phyloP scores from a whole-genome alignment of 2,888 invertebrate genomes.

The Lithosia quadra region DNA sequence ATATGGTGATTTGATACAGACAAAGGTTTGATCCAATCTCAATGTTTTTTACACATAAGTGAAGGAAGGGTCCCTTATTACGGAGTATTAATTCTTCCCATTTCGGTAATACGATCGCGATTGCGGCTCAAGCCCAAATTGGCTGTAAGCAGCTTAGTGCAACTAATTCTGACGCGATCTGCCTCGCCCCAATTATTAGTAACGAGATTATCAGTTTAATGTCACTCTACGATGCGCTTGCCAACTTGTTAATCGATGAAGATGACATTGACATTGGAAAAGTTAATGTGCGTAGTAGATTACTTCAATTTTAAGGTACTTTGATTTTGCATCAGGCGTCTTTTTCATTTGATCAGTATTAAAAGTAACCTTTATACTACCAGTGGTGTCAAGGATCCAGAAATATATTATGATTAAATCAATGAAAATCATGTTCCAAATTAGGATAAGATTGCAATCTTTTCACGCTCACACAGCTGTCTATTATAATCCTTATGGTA shows the following conservation, averaged over 20 bases:
- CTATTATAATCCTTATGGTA: background rate
- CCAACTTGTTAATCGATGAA: slow-evolving; percentile 23
- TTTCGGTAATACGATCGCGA: slow-evolving; percentile 49
- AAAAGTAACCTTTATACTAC: too few relatives aligned
- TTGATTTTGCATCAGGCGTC: background rate
- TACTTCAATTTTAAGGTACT: background rate
- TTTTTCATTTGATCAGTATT: too few relatives aligned
- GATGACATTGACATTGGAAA: slow-evolving; percentile 26
- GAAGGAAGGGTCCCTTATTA: slow-evolving; percentile 21
- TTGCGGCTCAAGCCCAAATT: slow-evolving; percentile 53
- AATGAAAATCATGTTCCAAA: too few relatives aligned
- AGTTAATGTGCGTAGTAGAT: background rate
- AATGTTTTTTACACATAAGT: slow-evolving; percentile 15
- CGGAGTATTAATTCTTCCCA: slow-evolving; percentile 43
- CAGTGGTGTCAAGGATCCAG: too few relatives aligned
- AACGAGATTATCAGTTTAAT: slow-evolving; percentile 60
- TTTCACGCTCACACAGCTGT: background rate
- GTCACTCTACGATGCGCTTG: slow-evolving; percentile 41
- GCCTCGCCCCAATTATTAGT: slow-evolving; percentile 52
- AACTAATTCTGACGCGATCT: slow-evolving; percentile 55
- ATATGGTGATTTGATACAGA: slow-evolving; percentile 17
- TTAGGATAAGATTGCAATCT: background rate
- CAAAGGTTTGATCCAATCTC: slow-evolving; percentile 26
- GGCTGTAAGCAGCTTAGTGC: slow-evolving; percentile 60
- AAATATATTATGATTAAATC: background rate